phyloP scores from a whole-genome alignment of 2,797 vertebrate species.

The Neosilurus hyrtlii region DNA sequence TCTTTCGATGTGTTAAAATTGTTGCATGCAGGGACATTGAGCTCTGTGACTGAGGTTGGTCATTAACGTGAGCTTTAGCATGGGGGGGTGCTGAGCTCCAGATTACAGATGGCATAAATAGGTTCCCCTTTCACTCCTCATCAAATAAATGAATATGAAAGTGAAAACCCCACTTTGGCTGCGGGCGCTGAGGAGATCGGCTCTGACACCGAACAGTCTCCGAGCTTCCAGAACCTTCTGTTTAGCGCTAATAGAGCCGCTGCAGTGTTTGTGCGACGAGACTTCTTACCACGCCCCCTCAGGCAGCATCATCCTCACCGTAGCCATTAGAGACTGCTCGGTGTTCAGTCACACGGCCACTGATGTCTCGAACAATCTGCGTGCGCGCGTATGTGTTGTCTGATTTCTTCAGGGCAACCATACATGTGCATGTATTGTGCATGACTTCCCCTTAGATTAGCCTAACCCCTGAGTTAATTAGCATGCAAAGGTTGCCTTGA shows the following conservation, averaged over 20 bases:
- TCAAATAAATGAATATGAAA: slow-evolving; percentile 57
- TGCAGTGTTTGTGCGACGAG: slow-evolving; percentile 15
- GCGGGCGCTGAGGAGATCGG: slow-evolving; percentile 47
- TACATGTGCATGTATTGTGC: slow-evolving; percentile 54
- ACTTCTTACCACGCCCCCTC: slow-evolving; percentile 32
- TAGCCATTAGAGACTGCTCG: slow-evolving; percentile 42
- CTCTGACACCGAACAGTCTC: slow-evolving; percentile 48
- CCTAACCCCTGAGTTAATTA: slow-evolving; percentile 59
- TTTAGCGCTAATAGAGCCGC: slow-evolving; percentile 40
- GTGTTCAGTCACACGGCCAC: slow-evolving; percentile 51
- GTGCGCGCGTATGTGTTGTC: slow-evolving; percentile 15
- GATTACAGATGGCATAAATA: slow-evolving; percentile 57
- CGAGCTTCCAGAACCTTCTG: slow-evolving; percentile 47
- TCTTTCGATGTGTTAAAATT: neutral
- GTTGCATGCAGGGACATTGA: neutral
- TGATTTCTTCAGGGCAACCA: slow-evolving; percentile 49
- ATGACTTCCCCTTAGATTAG: slow-evolving; percentile 58
- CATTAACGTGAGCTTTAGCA: slow-evolving; percentile 43
- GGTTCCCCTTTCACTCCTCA: slow-evolving; percentile 56
- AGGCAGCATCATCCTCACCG: slow-evolving; percentile 29
- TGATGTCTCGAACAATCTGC: slow-evolving; percentile 15
- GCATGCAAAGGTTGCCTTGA: slow-evolving; percentile 56
- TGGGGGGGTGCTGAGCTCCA: slow-evolving; percentile 25
- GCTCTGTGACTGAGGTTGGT: slow-evolving; percentile 51
- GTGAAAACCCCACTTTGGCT: slow-evolving; percentile 42